Conservation (phyloP, 2,113 vertebrate genomes). For the Otus sunia region DNA sequence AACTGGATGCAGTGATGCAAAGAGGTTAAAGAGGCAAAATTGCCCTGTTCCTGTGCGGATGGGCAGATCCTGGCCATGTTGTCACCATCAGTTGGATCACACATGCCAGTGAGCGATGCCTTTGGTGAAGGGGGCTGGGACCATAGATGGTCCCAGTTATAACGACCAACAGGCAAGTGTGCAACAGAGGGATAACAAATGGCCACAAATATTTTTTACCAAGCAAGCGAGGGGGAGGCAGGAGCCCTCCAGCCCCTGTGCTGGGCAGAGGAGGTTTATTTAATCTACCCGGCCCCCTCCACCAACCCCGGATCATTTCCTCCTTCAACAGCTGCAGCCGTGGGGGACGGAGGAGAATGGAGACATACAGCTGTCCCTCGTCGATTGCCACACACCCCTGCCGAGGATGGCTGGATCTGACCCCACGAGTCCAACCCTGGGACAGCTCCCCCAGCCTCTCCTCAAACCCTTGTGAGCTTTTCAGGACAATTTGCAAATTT, state of each 20-base stretch:
- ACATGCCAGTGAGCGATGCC: neutral
- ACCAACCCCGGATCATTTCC: neutral
- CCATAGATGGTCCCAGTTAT: neutral
- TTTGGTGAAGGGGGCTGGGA: neutral
- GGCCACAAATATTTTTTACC: neutral
- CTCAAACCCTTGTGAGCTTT: neutral
- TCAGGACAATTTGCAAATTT: neutral
- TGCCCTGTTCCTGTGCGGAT: neutral
- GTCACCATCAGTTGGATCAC: neutral
- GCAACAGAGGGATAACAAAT: slow-evolving; percentile 22
- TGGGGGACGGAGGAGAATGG: neutral
- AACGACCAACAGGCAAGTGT: neutral
- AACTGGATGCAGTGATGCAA: neutral
- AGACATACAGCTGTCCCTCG: slow-evolving; percentile 15
- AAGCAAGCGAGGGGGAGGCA: neutral
- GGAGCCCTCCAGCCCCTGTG: neutral
- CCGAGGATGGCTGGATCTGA: neutral
- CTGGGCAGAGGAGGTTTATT: neutral
- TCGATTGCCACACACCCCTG: neutral
- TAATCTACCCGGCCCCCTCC: neutral
- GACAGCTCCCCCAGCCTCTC: neutral
- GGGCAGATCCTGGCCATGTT: neutral
- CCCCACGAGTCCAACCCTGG: neutral
- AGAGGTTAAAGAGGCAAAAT: neutral
- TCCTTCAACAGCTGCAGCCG: slow-evolving; percentile 12